These are phyloP conservation scores for Cryptus armator DNA, from an alignment of 2,888 invertebrate species.

Conservation along the genomic window DNA sequence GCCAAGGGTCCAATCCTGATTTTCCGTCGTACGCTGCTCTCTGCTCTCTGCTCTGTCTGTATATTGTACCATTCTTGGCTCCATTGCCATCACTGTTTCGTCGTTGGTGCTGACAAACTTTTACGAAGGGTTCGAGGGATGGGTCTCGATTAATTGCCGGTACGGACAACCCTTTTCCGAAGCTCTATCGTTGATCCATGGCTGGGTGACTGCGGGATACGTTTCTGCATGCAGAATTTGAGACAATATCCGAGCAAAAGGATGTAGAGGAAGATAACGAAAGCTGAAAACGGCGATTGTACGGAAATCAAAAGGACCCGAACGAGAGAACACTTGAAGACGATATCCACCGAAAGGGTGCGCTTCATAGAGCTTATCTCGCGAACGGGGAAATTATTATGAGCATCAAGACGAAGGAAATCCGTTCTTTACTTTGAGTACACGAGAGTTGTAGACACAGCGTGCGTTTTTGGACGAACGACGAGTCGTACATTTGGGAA, in stretches of 20 bases:
- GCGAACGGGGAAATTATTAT: constrained; percentile 75
- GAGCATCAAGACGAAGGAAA: constrained; percentile 71
- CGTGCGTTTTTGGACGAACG: constrained; percentile 48
- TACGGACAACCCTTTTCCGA: constrained; percentile 18
- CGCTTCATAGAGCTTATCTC: constrained; percentile 74
- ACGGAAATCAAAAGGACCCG: constrained; percentile 23
- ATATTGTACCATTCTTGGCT: constrained; percentile 23
- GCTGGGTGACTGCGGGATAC: constrained; percentile 1
- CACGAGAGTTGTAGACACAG: not conserved
- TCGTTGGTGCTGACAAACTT: constrained; percentile 27
- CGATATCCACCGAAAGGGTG: constrained; percentile 56
- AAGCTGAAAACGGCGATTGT: not conserved
- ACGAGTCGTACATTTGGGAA: constrained; percentile 71
- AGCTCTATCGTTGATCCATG: constrained; percentile 16
- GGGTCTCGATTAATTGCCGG: not conserved
- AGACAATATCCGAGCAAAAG: not conserved
- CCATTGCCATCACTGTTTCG: constrained; percentile 26
- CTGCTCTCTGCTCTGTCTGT: constrained; percentile 24
- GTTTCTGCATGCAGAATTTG: not conserved
- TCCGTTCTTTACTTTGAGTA: constrained; percentile 60
- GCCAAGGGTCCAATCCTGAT: constrained; percentile 61
- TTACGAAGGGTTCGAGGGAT: not conserved
- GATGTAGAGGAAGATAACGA: not conserved
- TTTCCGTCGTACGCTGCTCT: constrained; percentile 23
- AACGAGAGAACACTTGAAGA: constrained; percentile 55